Base-by-base conservation (phyloP, 2,113 vertebrate species). In the Coryphaenoides rupestris region DNA sequence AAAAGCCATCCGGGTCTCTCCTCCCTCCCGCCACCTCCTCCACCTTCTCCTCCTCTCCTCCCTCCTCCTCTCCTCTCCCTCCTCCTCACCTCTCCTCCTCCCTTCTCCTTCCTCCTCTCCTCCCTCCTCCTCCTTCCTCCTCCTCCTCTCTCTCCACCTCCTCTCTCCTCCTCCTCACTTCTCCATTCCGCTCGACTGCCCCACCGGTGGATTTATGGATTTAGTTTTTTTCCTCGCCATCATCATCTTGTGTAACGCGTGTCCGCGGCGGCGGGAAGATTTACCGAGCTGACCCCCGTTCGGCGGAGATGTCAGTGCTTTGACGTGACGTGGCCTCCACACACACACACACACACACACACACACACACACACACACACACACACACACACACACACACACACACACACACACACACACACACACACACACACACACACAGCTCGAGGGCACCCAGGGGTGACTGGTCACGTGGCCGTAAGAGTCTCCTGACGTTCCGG, bases 131-230 rank as follows among this genome's bases (percentile, higher is more conserved):
- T n/a, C n/a, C n/a, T n/a, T n/a, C n/a, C n/a, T n/a, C n/a, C n/a
- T n/a, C n/a, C n/a, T n/a, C n/a, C n/a, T n/a, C n/a, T n/a, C n/a
- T n/a, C n/a, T n/a, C n/a, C n/a, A n/a, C n/a, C n/a, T n/a, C n/a
- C n/a, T n/a, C n/a, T n/a, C n/a, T n/a, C n/a, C n/a, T n/a, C n/a
- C n/a, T n/a, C n/a, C n/a, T n/a, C n/a, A 63, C 55, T 16, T 65
- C 61, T 63, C 58, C 66, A 68, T 60, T 53, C 62, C 69, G 74
- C 40, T 65, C 40, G 46, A 45, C 26, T 19, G 85, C n/a, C 79
- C 78, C 83, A 73, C 77, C 73, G 60, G 69, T 66, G 75, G 85
- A 92, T 89, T 85, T 90, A 89, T 85, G 88, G 81, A n/a, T n/a
- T n/a, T n/a, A n/a, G 85, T 90, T 86, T 81, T 86, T 68, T 82